Evolutionary conservation across 1,140 invertebrate genomes (phyloP), one percentile per base, ranked within the genome.

Genomic region (Lethrus apterus): DNA sequence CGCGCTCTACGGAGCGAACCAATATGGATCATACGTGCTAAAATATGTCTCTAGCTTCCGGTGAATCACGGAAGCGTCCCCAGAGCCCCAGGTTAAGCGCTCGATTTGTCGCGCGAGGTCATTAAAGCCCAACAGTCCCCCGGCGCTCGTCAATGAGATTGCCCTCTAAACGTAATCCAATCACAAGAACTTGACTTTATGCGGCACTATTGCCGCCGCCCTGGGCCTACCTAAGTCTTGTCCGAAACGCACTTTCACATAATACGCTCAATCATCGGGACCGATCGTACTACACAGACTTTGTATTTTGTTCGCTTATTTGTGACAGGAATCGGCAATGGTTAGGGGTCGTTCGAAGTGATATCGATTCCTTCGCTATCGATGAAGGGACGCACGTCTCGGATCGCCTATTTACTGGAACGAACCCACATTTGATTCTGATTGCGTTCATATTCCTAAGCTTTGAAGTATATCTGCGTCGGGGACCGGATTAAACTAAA

Each of bases 101-200:
- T 57, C 63, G 63, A 65, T 63, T 65, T 65, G 63, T 65, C 63
- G 61, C 63, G 52, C 50, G 54, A 40, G 59, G 58, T 65, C 61
- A 65, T 65, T 65, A 65, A 64, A 58, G 63, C 44, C 44, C 50
- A 50, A 43, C 41, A 50, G 52, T 63, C 61, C 63, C 63, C 26
- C 40, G 61, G 45, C 55, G 55, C 58, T 64, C 63, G 54, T 64
- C 57, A 57, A 51, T 47, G 11, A 48, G 58, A 65, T 63, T 61
- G 60, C 61, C 57, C 60, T 61, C 61, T 65, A 62, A 65, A 64
- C 55, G 62, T 62, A 64, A 65, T 65, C 61, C 63, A 65, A 65
- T 65, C 63, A 60, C 53, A 45, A 47, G 50, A 23, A 29, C 21
- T 42, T 14, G 38, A 38, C 18, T 38, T 38, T 38, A 46, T 46